These are phyloP conservation scores for Corydoras sp. DNA, from an alignment of 2,113 vertebrate species.

Conservation along the genomic window DNA sequence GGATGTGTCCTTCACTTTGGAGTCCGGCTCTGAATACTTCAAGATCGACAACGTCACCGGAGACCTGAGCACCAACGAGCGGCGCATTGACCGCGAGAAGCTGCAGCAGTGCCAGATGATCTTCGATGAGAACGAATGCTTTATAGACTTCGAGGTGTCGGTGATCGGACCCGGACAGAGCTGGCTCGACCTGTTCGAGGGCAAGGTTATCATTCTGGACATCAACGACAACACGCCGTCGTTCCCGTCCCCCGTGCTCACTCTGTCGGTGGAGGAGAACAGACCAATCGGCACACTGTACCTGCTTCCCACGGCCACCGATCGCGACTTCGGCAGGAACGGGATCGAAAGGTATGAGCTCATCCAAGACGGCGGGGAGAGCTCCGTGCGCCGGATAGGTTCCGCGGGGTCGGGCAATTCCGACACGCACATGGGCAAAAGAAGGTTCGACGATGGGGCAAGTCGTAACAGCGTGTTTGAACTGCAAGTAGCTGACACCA, in stretches of 20 bases:
- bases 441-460: slow-evolving; percentile 62
- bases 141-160: slow-evolving; percentile 97
- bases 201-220: slow-evolving; percentile 91
- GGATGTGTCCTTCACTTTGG: slow-evolving; percentile 95
- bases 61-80: slow-evolving; percentile 92
- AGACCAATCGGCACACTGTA: slow-evolving; percentile 95
- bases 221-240: slow-evolving; percentile 98
- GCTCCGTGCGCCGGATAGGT: slow-evolving; percentile 60
- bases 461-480: slow-evolving; percentile 90
- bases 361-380: slow-evolving; percentile 86
- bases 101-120: slow-evolving; percentile 99
- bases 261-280: slow-evolving; percentile 97
- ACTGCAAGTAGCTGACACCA: slow-evolving; percentile 93
- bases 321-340: slow-evolving; percentile 92
- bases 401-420: slow-evolving; percentile 50
- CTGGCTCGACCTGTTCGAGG: slow-evolving; percentile 97
- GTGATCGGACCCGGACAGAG: slow-evolving; percentile 97
- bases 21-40: slow-evolving; percentile 94
- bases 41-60: slow-evolving; percentile 99
- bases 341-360: slow-evolving; percentile 96
- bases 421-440: slow-evolving; percentile 68
- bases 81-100: slow-evolving; percentile 96
- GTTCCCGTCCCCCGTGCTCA: slow-evolving; percentile 93
- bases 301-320: slow-evolving; percentile 91
- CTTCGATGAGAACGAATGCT: slow-evolving; percentile 97